Evolutionary conservation across 2,888 invertebrate genomes (phyloP), one percentile per base, ranked within the genome.

Genomic region (Drosophila aldrichi): DNA sequence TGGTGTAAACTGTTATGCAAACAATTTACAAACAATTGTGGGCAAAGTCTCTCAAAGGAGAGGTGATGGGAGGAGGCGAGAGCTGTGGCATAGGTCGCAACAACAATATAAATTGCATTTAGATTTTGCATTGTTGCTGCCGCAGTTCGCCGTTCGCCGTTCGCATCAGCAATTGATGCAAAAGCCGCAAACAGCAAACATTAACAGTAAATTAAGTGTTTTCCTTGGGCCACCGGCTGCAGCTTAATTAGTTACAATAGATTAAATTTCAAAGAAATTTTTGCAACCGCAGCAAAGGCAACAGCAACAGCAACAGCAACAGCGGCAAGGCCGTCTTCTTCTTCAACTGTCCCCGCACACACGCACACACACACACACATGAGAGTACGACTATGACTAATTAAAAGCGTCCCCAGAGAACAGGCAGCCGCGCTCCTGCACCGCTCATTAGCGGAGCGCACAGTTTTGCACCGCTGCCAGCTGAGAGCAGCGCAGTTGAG

Each of bases 181-280:
- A 74, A 82, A 85, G 80, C 78, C 86, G 74, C 88, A 88, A 76
- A 72, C 77, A 70, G 73, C 77, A 74, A 82, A 79, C 81, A 88
- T 87, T 62, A 87, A 89, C 85, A 79, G 88, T 81, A 88, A 87
- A 87, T 89, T 81, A 84, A 87, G 81, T 75, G 74, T 76, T 82
- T 83, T 75, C 74, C 82, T 62, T 80, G 67, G 56, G 58, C 58
- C 70, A 56, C 44, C 61, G 70, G 51, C 68, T 60, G 55, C 68
- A 63, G 82, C 79, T 89, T 87, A 89, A 87, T 87, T 87, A 88
- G 89, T 87, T 77, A 88, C 89, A 88, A 87, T 82, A 82, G 86
- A 87, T 88, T 87, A 87, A 84, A 84, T 87, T 87, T 88, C 89
- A 87, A 81, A 86, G 85, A 78, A 85, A 87, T 81, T 74, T 83